Evolutionary conservation across 1,140 invertebrate genomes (phyloP), one percentile per base, ranked within the genome.

Genomic region (Rhizoglyphus robini): DNA sequence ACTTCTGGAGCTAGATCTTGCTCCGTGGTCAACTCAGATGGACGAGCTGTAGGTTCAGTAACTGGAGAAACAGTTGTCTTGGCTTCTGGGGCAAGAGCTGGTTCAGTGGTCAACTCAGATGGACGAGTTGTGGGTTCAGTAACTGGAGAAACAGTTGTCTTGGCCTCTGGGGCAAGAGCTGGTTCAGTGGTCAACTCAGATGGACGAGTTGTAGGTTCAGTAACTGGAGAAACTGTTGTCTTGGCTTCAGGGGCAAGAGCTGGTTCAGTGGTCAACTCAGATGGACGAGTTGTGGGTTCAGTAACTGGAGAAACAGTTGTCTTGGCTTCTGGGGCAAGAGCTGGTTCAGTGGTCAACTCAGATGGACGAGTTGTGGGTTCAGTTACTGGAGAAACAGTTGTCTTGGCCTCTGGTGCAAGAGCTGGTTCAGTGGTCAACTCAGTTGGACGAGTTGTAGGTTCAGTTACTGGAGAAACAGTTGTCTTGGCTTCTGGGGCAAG

Each of bases 221-320:
- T 15, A 23, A n/a, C n/a, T n/a, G n/a, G n/a, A n/a, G n/a, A n/a
- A n/a, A n/a, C n/a, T n/a, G n/a, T n/a, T n/a, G n/a, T n/a, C n/a
- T n/a, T n/a, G n/a, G n/a, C n/a, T n/a, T n/a, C n/a, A n/a, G n/a
- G n/a, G n/a, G n/a, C n/a, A n/a, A n/a, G n/a, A n/a, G 15, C 5
- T 27, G 47, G 18, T 67, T 73, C 73, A 60, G 71, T 67, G 49
- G 67, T 38, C 23, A n/a, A 4, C 20, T 60, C 27, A 48, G n/a
- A 11, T n/a, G n/a, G 15, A 29, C 4, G 23, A 29, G 57, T 59
- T 60, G 58, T 38, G 2, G 58, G 23, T 27, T 60, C 15, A 23
- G 13, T 34, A 15, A 32, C 15, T 38, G 15, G 15, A 1, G n/a
- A n/a, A n/a, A n/a, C n/a, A n/a, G 18, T 41, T 41, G 36, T 41